Conservation (phyloP, 2,797 vertebrate species). For the Hafferia zeledoni region DNA sequence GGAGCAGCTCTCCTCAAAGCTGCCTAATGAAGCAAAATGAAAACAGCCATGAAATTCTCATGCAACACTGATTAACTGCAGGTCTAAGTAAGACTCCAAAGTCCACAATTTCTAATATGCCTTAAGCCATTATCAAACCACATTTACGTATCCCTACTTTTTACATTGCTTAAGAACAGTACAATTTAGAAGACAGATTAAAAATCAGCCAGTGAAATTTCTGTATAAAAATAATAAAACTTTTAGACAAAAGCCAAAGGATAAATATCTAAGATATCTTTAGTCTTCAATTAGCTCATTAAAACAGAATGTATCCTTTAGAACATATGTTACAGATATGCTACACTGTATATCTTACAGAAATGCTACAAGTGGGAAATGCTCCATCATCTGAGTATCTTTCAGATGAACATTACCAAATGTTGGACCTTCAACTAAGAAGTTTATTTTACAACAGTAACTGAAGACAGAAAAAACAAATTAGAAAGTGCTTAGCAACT, state of each 20-base stretch:
- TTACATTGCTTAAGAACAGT: slow-evolving; percentile 42
- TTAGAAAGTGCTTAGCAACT: slow-evolving; percentile 39
- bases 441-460: slow-evolving; percentile 46
- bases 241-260: slow-evolving; percentile 79
- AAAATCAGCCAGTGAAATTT: slow-evolving; percentile 77
- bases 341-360: slow-evolving; percentile 66
- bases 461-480: neutral
- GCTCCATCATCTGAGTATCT: neutral
- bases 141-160: slow-evolving; percentile 26
- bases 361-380: slow-evolving; percentile 62
- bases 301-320: slow-evolving; percentile 46
- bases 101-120: slow-evolving; percentile 46
- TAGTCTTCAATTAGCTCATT: slow-evolving; percentile 71
- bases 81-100: slow-evolving; percentile 52
- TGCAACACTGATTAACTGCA: slow-evolving; percentile 56
- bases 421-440: neutral
- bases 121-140: slow-evolving; percentile 46
- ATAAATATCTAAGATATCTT: slow-evolving; percentile 78
- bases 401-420: slow-evolving; percentile 14
- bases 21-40: slow-evolving; percentile 52
- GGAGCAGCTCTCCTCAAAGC: slow-evolving; percentile 49
- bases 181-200: slow-evolving; percentile 75
- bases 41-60: slow-evolving; percentile 43
- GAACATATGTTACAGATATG: slow-evolving; percentile 72
- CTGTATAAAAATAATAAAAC: slow-evolving; percentile 80